Percentiles rank a stretch among this genome's conserved stretches.
Conservation (phyloP, 2,888 invertebrate genomes). For the Leptopilina drosophilae region DNA sequence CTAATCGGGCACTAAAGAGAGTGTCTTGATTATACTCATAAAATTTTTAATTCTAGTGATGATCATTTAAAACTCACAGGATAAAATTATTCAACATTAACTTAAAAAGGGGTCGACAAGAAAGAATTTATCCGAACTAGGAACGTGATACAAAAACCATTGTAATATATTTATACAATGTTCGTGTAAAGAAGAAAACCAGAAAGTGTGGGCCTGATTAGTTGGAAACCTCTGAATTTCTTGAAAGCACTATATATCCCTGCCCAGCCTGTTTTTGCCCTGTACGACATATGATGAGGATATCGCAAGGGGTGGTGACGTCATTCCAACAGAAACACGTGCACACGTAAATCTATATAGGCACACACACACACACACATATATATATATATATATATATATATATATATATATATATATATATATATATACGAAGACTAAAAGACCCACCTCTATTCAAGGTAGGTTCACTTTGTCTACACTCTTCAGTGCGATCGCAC, state of each 20-base stretch:
- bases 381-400: no score
- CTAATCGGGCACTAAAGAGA: no score
- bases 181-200: slow-evolving; percentile 51
- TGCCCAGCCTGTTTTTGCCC: slow-evolving; percentile 49
- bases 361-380: no score
- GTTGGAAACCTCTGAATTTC: slow-evolving; percentile 62
- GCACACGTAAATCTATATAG: slow-evolving; percentile 46
- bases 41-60: no score
- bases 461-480: slow-evolving; percentile 46
- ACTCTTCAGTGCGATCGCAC: slow-evolving; percentile 16
- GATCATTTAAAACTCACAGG: no score
- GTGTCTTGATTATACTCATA: no score
- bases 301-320: slow-evolving; percentile 66
- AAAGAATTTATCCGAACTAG: no score
- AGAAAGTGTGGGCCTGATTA: slow-evolving; percentile 58
- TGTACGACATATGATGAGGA: slow-evolving; percentile 68
- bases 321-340: slow-evolving; percentile 56
- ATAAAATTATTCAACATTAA: no score
- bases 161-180: slow-evolving; percentile 48
- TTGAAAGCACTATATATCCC: slow-evolving; percentile 51
- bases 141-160: slow-evolving; percentile 37
- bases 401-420: background rate
- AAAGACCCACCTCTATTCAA: slow-evolving; percentile 50
- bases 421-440: slow-evolving; percentile 33
- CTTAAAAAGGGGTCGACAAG: no score